Evolutionary conservation across 2,888 invertebrate species (phyloP).

Genomic region (Meloe dianella): DNA sequence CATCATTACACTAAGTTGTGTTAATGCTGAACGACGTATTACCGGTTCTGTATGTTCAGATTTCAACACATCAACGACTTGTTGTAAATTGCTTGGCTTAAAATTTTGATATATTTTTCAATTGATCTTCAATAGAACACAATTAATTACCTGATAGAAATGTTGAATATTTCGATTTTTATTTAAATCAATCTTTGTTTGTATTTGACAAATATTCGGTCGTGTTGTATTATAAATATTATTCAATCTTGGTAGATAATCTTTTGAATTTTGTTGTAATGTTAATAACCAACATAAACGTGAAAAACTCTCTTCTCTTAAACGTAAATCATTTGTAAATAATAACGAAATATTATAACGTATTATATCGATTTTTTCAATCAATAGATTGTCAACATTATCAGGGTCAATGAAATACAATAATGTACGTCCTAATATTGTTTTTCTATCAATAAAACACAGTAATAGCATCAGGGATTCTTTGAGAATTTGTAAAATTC

Average conservation of each 20-base stretch:
- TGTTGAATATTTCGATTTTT: conserved; percentile 49
- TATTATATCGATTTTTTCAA: conserved; percentile 63
- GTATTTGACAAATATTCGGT: conserved; percentile 58
- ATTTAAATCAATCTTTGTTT: conserved; percentile 55
- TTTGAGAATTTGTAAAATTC: conserved; percentile 65
- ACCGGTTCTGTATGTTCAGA: conserved; percentile 65
- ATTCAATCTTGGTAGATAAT: conserved; percentile 61
- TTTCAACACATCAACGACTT: conserved; percentile 58
- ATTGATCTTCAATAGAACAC: background rate
- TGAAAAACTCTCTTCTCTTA: conserved; percentile 62
- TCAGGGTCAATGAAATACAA: conserved; percentile 70
- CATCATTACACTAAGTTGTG: conserved; percentile 72
- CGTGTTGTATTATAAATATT: conserved; percentile 60
- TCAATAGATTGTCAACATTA: conserved; percentile 65
- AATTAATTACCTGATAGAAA: conserved; percentile 56
- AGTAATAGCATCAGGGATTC: conserved; percentile 68
- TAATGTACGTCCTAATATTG: conserved; percentile 65
- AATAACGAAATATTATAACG: conserved; percentile 61
- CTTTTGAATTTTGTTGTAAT: conserved; percentile 57
- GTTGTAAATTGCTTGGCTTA: conserved; percentile 61
- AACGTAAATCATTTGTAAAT: conserved; percentile 55
- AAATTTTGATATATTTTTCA: conserved; percentile 32
- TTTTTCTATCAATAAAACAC: conserved; percentile 64
- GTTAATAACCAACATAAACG: conserved; percentile 62
- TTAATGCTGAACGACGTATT: conserved; percentile 70